Evolutionary conservation across 2,888 invertebrate species (phyloP), one percentile per base, ranked within the genome.

Genomic region (Pomacea canaliculata): DNA sequence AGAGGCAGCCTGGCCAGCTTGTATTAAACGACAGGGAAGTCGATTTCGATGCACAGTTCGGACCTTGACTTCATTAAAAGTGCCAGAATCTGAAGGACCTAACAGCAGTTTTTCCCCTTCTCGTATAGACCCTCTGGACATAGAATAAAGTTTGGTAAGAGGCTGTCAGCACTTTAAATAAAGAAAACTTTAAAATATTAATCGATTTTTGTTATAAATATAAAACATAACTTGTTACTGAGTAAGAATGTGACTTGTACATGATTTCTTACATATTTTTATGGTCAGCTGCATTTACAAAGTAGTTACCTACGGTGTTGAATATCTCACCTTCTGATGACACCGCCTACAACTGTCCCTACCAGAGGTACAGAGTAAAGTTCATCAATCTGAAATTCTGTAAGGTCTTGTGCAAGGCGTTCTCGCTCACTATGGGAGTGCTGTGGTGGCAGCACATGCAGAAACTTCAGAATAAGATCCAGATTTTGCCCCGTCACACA

Each of bases 1-100:
- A 7, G 96, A 95, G 0, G 97, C 97, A 83, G 96, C 95, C 90
- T 98, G 97, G 0, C 97, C 96, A 0, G 97, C 97, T 79, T 95
- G 93, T 5, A 97, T 98, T 75, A 94, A 92, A 66, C 96, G 93
- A 88, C 97, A 96, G 0, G 97, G 96, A 10, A 97, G 95, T 83
- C 97, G 94, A 91, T 98, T 97, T 8, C 98, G 93, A 91, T 98
- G 97, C 75, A 99, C 94, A 7, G 96, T 96, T 82, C 95, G 94
- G 8, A 99, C 94, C 19, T 92, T 92, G 0, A 96, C 96, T 13
- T 94, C 93, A 71, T 93, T 93, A 91, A 97, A 98, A 69, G 84
- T 83, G 62, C 91, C 91, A 46, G 87, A 84, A 60, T 89, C 87
- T 73, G 82, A 83, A 7, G 93, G 93, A 9, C 93, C 93, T 12